phyloP scores from a whole-genome alignment of 37 sponge, comb jelly and placozoan species.

The Aplysina aerophoba region DNA sequence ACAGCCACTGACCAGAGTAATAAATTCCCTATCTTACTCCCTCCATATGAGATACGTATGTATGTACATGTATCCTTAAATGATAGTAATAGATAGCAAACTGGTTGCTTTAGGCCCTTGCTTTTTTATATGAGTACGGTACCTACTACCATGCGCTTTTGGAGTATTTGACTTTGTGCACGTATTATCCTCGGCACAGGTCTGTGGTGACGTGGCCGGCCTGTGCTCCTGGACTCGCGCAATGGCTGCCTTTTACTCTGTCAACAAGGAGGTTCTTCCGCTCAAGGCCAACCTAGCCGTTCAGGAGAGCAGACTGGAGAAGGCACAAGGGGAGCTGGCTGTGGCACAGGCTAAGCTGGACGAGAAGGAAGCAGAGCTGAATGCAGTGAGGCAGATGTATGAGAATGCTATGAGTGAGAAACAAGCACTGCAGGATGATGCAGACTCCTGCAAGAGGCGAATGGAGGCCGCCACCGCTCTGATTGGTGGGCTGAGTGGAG shows the following conservation, averaged over 20 bases:
- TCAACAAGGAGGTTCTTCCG: constrained; percentile 98
- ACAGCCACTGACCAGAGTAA: no score
- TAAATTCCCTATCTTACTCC: no score
- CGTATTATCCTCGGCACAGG: constrained; percentile 34
- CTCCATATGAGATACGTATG: no score
- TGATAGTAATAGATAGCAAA: no score
- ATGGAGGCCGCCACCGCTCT: constrained; percentile 97
- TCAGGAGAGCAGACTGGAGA: constrained; percentile 73
- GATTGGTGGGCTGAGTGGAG: constrained; percentile 95
- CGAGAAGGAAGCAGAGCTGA: constrained; percentile 93
- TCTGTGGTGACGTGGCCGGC: constrained; percentile 99
- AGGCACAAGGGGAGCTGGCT: constrained; percentile 77
- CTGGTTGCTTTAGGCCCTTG: no score
- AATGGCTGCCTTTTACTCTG: constrained; percentile 90
- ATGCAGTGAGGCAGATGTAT: constrained; percentile 94
- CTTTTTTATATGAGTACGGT: no score
- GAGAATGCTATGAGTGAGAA: constrained; percentile 96
- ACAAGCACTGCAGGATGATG: constrained; percentile 92
- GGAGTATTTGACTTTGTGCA: no score
- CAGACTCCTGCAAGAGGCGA: constrained; percentile 94
- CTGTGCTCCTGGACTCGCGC: constrained; percentile 98
- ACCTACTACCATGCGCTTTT: no score
- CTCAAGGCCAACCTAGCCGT: constrained; percentile 97
- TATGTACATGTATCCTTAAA: no score
- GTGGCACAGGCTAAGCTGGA: constrained; percentile 91